Evolutionary conservation across 2,797 vertebrate species (phyloP), one percentile per base, ranked within the genome.

Genomic region (Morelia viridis): DNA sequence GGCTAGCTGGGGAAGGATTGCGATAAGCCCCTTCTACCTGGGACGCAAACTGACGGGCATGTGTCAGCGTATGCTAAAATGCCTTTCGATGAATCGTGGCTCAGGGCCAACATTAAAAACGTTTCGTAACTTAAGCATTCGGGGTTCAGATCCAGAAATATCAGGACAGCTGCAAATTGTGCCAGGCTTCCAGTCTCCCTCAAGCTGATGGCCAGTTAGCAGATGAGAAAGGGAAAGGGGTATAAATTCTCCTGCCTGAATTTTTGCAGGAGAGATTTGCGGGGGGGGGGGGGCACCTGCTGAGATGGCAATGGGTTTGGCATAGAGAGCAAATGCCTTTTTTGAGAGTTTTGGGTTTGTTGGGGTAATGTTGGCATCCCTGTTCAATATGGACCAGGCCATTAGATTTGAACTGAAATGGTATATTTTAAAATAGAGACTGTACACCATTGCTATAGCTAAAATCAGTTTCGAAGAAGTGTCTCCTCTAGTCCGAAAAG

Each of bases 21-120:
- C 8, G 19, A 17, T 4, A 24, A 76, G 1, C 8, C 35, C 71
- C 3, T 41, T 41, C 35, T 41, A 13, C 71, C 0, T 10, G 35
- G 35, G 0, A 7, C 19, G 0, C 8, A 1, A 8, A 1, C 22
- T 10, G 71, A 76, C 8, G 35, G 35, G 35, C 1, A 3, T 8
- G 68, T 19, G 19, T 41, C 31, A 0, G 68, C 1, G 17, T 3
- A 35, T 8, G 0, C 35, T 22, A 10, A 53, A 22, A 76, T 76
- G 9, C 35, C 71, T 24, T 46, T 24, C 22, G 9, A 22, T 41
- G 31, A 8, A 35, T 3, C 3, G 15, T 3, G 71, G 35, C 22
- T 0, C 35, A 22, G 19, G 8, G 71, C 17, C 35, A 76, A 76
- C 22, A 41, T 22, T 1, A 19, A 76, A 1, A 7, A 9, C 17